Percentiles rank a stretch among this genome's conserved stretches.
Evolutionary conservation across 2,113 vertebrate genomes (phyloP).

Genomic region (Pseudopipra pipra): DNA sequence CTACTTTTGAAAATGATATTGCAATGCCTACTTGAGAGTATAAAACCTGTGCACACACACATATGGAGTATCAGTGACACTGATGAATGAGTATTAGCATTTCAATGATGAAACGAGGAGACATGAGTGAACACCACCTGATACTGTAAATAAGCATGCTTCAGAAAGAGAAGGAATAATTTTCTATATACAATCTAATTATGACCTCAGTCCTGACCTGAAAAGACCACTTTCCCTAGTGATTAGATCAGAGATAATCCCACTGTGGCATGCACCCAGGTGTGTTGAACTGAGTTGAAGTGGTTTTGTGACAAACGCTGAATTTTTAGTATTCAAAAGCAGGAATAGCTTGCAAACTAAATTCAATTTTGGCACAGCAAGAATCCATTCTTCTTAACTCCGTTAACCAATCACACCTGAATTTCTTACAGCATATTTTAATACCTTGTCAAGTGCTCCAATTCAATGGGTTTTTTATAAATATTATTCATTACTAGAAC

Average conservation of each 20-base stretch:
- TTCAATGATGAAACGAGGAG: conserved; percentile 45
- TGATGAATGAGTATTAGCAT: conserved; percentile 61
- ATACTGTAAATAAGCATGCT: conserved; percentile 50
- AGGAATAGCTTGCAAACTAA: neutral
- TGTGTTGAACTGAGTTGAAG: conserved; percentile 45
- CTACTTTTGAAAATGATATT: neutral
- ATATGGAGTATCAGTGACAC: conserved; percentile 18
- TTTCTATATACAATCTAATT: conserved; percentile 28
- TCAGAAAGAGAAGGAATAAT: conserved; percentile 30
- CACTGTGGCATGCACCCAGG: conserved; percentile 39
- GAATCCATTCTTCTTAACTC: neutral
- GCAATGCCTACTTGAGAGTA: neutral
- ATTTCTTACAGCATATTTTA: neutral
- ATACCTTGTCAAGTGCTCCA: neutral
- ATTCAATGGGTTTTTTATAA: neutral
- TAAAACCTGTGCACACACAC: neutral
- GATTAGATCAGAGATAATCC: conserved; percentile 60
- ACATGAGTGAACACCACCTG: conserved; percentile 47
- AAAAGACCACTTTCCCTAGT: conserved; percentile 54
- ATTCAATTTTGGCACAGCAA: neutral
- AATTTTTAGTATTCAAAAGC: conserved; percentile 38
- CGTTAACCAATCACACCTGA: neutral
- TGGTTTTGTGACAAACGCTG: conserved; percentile 19
- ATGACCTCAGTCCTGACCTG: conserved; percentile 45
- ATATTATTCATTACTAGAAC: neutral